Evolutionary conservation across 1,140 invertebrate genomes (phyloP), one percentile per base, ranked within the genome.

Genomic region (Ceratoteleas bidentatus): DNA sequence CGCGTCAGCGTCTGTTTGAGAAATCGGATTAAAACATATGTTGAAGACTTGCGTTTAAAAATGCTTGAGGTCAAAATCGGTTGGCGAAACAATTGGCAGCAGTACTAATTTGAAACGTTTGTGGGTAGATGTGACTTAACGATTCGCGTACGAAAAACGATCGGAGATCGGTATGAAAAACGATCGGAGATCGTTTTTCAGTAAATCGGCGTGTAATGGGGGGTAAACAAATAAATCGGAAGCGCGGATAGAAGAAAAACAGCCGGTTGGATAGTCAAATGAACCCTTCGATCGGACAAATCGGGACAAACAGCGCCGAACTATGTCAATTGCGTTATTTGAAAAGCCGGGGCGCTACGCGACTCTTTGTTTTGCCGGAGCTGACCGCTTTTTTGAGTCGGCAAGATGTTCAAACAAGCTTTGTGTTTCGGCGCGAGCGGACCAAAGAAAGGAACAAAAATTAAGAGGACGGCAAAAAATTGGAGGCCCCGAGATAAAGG

Each of bases 241-340:
- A 4, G 24, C 1, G 24, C 24, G 4, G 24, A 24, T 2, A 24
- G 4, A 24, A 24, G 24, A 24, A 24, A 24, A 24, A 40, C 36
- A 11, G 10, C 0, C 10, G 10, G 6, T 40, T 40, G 2, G 36
- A 40, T 40, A 40, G 36, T 40, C 36, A 40, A 40, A 40, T 11
- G 36, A 40, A 9, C 36, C 36, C 36, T 40, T 40, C 36, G 36
- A 40, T 40, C 6, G 10, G 36, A 40, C 36, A 40, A 8, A 40
- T 11, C 2, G 6, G 36, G 36, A 6, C 36, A 40, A 52, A 54
- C 32, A 54, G 34, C 33, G 10, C 34, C 34, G 32, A 54, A 54
- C 52, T 34, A 34, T 34, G 52, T 54, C 52, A 54, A 54, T n/a
- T n/a, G 32, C 52, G 33, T 34, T 54, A 40, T 54, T 54, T 54